These are phyloP conservation scores for Sus cebifrons DNA, from an alignment of 2,797 vertebrate species.

Conservation along the genomic window DNA sequence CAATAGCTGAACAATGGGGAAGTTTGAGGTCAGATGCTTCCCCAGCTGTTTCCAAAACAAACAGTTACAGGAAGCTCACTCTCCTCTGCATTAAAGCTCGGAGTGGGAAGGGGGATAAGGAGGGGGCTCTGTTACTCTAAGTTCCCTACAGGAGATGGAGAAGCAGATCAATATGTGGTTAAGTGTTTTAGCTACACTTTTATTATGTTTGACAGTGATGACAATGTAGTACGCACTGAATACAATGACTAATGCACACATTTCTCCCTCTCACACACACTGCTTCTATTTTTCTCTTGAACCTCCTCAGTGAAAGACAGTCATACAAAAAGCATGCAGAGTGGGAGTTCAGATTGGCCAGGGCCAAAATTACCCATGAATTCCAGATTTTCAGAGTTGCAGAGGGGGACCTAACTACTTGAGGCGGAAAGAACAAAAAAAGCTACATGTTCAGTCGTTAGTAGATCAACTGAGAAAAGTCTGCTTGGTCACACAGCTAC, in stretches of 20 bases:
- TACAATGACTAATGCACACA: conserved; percentile 82
- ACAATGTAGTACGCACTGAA: conserved; percentile 77
- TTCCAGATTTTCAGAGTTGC: conserved; percentile 60
- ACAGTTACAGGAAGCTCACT: conserved; percentile 84
- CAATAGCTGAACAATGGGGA: conserved; percentile 73
- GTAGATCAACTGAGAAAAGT: conserved; percentile 51
- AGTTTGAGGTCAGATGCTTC: conserved; percentile 85
- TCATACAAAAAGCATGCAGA: conserved; percentile 73
- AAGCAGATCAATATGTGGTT: conserved; percentile 85
- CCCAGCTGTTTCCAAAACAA: conserved; percentile 86
- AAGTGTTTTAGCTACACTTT: conserved; percentile 87
- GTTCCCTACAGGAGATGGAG: conserved; percentile 74
- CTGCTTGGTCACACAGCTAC: neutral
- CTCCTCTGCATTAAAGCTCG: conserved; percentile 49
- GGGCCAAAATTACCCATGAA: conserved; percentile 67
- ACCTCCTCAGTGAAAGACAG: conserved; percentile 70
- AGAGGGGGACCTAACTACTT: conserved; percentile 29
- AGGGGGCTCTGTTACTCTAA: conserved; percentile 55
- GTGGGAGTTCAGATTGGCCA: conserved; percentile 48
- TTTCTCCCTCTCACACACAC: conserved; percentile 54
- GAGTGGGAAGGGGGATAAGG: neutral
- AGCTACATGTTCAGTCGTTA: conserved; percentile 15
- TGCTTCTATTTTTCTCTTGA: conserved; percentile 76
- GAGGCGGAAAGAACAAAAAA: conserved; percentile 70
- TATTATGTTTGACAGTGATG: conserved; percentile 85